phyloP scores from a whole-genome alignment of 2,888 invertebrate species.

The Scaptomyza parva region DNA sequence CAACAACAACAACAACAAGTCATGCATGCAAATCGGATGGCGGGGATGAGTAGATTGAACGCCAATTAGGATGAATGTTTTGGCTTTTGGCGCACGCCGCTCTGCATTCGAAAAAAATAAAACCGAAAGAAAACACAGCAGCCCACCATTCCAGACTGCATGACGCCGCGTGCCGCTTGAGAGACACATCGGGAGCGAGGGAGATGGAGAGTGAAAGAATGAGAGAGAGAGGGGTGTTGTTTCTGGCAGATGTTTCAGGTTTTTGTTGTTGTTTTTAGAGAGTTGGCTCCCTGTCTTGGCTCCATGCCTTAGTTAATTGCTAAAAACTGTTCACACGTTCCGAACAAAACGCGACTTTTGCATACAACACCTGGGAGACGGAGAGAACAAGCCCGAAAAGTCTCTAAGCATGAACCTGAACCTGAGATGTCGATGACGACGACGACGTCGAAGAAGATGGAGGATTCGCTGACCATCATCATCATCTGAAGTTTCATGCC shows the following conservation, averaged over 20 bases:
- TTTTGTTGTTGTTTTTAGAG: background rate
- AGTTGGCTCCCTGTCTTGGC: conserved; percentile 54
- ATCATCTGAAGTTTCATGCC: conserved; percentile 12
- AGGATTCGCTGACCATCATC: conserved; percentile 41
- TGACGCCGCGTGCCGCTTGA: conserved; percentile 5
- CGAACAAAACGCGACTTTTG: conserved; percentile 71
- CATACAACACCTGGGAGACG: conserved; percentile 53
- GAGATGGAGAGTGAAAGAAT: conserved; percentile 1
- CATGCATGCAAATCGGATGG: conserved; percentile 76
- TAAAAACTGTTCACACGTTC: conserved; percentile 81
- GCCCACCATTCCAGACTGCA: conserved; percentile 4
- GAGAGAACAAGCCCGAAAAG: background rate
- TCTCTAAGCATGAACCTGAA: conserved; percentile 7
- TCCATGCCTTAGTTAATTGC: conserved; percentile 68
- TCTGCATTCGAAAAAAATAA: conserved; percentile 40
- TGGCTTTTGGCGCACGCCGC: conserved; percentile 73
- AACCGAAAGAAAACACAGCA: conserved; percentile 43
- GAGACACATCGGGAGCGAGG: conserved; percentile 2
- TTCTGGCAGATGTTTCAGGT: conserved; percentile 5
- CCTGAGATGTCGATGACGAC: conserved; percentile 1
- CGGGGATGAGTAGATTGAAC: conserved; percentile 80
- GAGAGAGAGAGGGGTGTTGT: background rate
- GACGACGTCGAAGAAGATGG: conserved; percentile 2
- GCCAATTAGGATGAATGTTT: conserved; percentile 85
- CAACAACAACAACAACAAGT: conserved; percentile 36